A percentile compares a stretch with the other conserved stretches of the same genome.
phyloP scores from a whole-genome alignment of 1,140 invertebrate species.

The Cephus cinctus region DNA sequence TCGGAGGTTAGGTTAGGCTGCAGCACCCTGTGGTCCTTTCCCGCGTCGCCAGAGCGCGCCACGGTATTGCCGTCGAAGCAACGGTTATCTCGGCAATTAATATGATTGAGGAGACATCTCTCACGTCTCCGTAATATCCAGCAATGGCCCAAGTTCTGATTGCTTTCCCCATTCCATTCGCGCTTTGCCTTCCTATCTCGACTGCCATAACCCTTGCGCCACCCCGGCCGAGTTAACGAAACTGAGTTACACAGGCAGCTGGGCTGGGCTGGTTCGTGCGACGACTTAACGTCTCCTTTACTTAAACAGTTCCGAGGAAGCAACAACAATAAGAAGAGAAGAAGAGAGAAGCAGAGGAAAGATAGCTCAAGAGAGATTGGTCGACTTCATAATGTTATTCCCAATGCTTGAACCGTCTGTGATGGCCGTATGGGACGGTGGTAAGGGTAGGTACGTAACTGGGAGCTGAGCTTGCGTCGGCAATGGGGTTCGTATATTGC shows the following conservation, averaged over 20 bases:
- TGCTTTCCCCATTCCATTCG: conserved; percentile 45
- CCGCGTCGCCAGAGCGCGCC: not conserved
- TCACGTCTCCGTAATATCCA: conserved; percentile 56
- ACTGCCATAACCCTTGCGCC: conserved; percentile 49
- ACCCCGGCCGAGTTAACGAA: conserved; percentile 36
- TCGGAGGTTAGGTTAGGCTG: no score
- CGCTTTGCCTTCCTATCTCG: conserved; percentile 47
- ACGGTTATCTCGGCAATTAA: conserved; percentile 55
- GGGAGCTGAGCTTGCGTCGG: no score
- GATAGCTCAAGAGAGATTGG: not conserved
- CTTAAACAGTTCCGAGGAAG: no score
- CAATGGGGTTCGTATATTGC: conserved; percentile 36
- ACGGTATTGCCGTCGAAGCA: conserved; percentile 41
- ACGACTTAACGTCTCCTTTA: not conserved
- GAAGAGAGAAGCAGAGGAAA: not conserved
- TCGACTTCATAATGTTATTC: no score
- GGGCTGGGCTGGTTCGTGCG: not conserved
- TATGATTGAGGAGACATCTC: conserved; percentile 57
- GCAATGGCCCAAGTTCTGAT: conserved; percentile 57
- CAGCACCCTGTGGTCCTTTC: no score
- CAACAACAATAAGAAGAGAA: not conserved
- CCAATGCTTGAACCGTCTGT: no score
- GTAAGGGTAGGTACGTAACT: no score
- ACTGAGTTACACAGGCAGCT: conserved; percentile 31
- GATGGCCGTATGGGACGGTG: no score